Evolutionary conservation across 2,797 vertebrate species (phyloP).

Genomic region (Sciurus carolinensis): DNA sequence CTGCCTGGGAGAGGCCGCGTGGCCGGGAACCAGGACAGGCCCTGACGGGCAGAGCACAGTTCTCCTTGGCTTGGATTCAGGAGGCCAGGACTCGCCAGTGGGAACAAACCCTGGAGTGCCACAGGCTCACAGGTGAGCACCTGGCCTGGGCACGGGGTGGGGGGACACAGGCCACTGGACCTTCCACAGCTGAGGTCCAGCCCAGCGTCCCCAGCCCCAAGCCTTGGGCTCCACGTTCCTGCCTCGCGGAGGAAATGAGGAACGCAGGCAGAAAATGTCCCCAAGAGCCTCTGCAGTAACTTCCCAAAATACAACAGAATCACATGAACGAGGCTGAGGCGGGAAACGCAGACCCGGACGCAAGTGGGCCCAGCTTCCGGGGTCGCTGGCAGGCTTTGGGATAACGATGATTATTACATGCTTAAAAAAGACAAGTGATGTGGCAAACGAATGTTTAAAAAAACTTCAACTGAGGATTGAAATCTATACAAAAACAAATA

Average conservation of each 20-base stretch:
- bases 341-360: background rate
- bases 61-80: too few relatives aligned
- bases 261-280: background rate
- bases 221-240: background rate
- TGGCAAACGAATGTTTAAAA: background rate
- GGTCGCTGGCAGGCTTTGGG: background rate
- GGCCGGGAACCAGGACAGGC: too few relatives aligned
- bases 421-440: background rate
- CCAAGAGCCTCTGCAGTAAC: background rate
- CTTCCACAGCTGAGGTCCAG: too few relatives aligned
- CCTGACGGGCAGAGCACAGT: background rate
- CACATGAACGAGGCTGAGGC: too few relatives aligned
- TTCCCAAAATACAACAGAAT: background rate
- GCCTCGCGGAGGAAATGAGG: background rate
- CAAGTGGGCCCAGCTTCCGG: background rate
- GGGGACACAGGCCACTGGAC: too few relatives aligned
- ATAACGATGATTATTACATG: too few relatives aligned
- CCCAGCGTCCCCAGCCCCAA: background rate
- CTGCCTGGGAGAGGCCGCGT: background rate
- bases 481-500: background rate
- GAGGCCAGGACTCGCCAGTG: fast-evolving
- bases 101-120: fast-evolving
- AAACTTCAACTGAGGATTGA: background rate
- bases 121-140: background rate
- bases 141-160: background rate